Conservation (phyloP, 2,888 invertebrate genomes). For the Lobophora halterata region DNA sequence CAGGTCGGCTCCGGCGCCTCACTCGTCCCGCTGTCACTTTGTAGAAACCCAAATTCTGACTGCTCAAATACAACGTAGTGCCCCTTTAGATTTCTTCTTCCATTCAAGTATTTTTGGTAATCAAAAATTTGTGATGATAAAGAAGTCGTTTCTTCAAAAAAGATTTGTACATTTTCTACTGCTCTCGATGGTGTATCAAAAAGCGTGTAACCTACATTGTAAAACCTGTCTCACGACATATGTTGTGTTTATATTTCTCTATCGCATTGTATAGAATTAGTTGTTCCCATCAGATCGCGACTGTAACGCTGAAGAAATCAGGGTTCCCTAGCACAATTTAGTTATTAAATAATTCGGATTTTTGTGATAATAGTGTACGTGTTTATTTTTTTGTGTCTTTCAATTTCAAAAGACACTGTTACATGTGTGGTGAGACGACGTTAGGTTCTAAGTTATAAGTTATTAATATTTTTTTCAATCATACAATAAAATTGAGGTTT, state of each 20-base stretch:
- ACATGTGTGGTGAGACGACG: conserved; percentile 81
- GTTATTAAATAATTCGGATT: conserved; percentile 59
- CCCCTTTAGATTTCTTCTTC: no score
- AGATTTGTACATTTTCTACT: no score
- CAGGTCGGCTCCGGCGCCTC: no score
- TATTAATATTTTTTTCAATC: conserved; percentile 19
- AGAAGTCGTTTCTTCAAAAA: background rate
- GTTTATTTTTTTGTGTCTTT: conserved; percentile 57
- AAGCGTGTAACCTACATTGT: conserved; percentile 40
- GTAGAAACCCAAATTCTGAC: no score
- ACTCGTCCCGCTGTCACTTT: no score
- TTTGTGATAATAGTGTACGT: conserved; percentile 76
- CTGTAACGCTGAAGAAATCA: conserved; percentile 39
- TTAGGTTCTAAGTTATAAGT: conserved; percentile 51
- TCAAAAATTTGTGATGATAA: no score
- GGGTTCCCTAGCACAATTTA: conserved; percentile 72
- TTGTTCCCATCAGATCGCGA: conserved; percentile 76
- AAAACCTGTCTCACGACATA: conserved; percentile 77
- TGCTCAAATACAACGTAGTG: no score
- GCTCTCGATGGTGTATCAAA: no score
- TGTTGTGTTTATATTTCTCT: conserved; percentile 65
- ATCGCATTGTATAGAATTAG: conserved; percentile 47
- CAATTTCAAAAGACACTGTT: conserved; percentile 64
- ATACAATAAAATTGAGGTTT: conserved; percentile 4
- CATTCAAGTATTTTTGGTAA: no score